phyloP scores from a whole-genome alignment of 1,140 invertebrate species.

The Drosophila kikkawai region DNA sequence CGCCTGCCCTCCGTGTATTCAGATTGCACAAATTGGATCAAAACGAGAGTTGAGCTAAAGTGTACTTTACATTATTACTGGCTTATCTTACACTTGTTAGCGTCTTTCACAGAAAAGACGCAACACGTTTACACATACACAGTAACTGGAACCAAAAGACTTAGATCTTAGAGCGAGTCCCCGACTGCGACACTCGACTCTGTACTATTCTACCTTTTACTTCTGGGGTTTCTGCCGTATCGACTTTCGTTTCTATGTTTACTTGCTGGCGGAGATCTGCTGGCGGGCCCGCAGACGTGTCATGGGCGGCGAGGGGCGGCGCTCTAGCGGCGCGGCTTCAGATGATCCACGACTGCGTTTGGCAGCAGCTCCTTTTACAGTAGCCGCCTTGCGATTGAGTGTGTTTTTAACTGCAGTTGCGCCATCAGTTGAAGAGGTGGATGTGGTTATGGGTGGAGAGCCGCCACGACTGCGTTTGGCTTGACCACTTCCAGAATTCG shows the following conservation, averaged over 20 bases:
- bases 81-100: conserved; percentile 27
- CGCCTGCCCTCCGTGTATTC: background rate
- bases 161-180: conserved; percentile 40
- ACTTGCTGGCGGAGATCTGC: conserved; percentile 72
- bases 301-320: conserved; percentile 67
- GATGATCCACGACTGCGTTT: conserved; percentile 30
- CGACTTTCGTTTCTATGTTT: conserved; percentile 30
- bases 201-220: conserved; percentile 29
- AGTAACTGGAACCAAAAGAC: conserved; percentile 70
- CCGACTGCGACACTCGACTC: conserved; percentile 12
- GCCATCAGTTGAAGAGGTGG: conserved; percentile 9
- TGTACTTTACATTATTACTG: conserved; percentile 22
- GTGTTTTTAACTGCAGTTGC: background rate
- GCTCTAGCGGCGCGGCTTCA: conserved; percentile 32
- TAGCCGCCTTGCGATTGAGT: conserved; percentile 41
- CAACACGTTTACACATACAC: conserved; percentile 42
- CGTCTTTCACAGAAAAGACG: conserved; percentile 21
- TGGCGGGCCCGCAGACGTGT: conserved; percentile 70
- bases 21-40: conserved; percentile 25
- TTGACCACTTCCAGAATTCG: conserved; percentile 7
- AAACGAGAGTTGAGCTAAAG: conserved; percentile 15
- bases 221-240: conserved; percentile 31
- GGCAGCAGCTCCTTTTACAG: conserved; percentile 13
- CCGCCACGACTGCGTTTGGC: conserved; percentile 45
- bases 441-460: conserved; percentile 6